Percentiles rank a stretch among this genome's conserved stretches.
These are phyloP conservation scores for Strix aluco DNA, from an alignment of 2,113 vertebrate genomes.

Conservation along the genomic window DNA sequence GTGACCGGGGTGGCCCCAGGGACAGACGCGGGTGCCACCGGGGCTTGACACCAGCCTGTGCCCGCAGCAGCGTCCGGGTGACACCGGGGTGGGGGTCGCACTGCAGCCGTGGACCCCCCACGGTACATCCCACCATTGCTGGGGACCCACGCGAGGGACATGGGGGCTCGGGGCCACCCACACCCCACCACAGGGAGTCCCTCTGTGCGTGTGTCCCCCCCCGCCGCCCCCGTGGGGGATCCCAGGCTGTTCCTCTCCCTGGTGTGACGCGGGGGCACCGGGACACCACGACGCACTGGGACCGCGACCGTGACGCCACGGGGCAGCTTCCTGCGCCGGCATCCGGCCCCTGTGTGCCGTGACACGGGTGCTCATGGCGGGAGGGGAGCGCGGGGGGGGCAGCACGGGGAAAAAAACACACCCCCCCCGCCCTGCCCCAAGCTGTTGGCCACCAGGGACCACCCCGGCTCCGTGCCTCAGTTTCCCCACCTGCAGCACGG, in stretches of 20 bases:
- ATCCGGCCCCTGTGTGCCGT: neutral
- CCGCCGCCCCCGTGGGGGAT: neutral
- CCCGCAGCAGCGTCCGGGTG: too few species aligned
- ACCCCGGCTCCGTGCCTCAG: neutral
- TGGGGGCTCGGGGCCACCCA: rapidly evolving
- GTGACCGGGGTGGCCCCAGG: neutral
- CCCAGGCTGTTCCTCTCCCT: neutral
- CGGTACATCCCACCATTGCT: neutral
- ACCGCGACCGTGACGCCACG: neutral
- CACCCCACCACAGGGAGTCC: neutral
- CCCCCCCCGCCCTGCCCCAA: too few species aligned
- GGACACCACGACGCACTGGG: neutral
- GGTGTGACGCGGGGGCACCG: neutral
- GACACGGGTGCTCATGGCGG: neutral
- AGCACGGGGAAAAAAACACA: neutral
- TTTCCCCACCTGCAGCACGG: neutral
- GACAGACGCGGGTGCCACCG: rapidly evolving
- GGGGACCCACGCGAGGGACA: too few species aligned
- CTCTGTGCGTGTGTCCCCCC: neutral
- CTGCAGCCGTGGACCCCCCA: neutral
- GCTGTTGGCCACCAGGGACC: too few species aligned
- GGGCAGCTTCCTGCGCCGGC: neutral
- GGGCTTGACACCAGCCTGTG: neutral
- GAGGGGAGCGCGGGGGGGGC: neutral
- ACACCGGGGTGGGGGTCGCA: neutral